These are phyloP conservation scores for Hippocampus guttulatus DNA, from an alignment of 2,113 vertebrate species.

Conservation along the genomic window DNA sequence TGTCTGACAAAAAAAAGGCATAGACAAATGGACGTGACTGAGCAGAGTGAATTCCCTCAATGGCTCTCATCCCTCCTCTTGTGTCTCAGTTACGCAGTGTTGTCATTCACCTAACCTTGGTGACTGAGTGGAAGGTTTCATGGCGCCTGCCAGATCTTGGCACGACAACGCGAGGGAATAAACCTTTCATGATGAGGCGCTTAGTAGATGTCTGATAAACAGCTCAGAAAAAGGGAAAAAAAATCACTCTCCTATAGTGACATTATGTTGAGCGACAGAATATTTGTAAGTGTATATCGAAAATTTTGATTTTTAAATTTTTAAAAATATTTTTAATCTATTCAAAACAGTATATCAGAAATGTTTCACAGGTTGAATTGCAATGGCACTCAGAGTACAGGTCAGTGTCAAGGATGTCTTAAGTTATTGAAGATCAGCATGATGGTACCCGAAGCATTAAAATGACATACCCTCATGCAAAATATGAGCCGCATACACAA, in stretches of 20 bases:
- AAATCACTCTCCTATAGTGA: slow-evolving; percentile 58
- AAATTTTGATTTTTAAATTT: slow-evolving; percentile 15
- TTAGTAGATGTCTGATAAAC: slow-evolving; percentile 66
- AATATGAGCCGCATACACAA: background rate
- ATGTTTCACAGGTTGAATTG: background rate
- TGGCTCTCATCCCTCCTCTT: slow-evolving; percentile 31
- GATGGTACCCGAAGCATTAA: background rate
- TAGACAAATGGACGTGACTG: slow-evolving; percentile 19
- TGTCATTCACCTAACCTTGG: slow-evolving; percentile 68
- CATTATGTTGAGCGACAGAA: slow-evolving; percentile 32
- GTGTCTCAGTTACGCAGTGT: slow-evolving; percentile 44
- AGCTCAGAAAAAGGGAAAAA: slow-evolving; percentile 16
- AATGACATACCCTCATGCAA: background rate
- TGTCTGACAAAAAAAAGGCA: background rate
- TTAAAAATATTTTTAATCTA: background rate
- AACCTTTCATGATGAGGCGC: slow-evolving; percentile 62
- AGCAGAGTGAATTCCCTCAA: slow-evolving; percentile 11
- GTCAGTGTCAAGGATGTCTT: background rate
- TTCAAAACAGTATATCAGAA: background rate
- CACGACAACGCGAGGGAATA: slow-evolving; percentile 50
- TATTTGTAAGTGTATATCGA: slow-evolving; percentile 33
- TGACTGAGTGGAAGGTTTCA: slow-evolving; percentile 59
- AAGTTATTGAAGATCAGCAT: background rate
- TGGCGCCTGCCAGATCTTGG: slow-evolving; percentile 64
- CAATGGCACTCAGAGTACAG: background rate